Conservation (phyloP, 2,888 invertebrate species). For the Meiosimyza platycephala region DNA sequence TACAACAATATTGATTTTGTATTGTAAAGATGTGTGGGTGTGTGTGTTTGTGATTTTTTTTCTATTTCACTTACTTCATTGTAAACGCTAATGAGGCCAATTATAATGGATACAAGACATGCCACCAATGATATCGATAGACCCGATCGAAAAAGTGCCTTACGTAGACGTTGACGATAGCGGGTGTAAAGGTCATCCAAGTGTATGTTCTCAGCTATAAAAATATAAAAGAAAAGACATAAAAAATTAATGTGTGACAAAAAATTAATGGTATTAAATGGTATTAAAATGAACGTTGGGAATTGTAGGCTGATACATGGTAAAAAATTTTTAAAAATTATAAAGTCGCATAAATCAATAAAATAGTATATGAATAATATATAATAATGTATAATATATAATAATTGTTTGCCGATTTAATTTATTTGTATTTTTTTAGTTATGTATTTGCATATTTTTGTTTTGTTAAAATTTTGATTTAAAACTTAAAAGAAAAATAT, state of each 20-base stretch:
- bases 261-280: constrained; percentile 15
- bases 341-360: no score
- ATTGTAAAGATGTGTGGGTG: background rate
- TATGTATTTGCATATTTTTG: no score
- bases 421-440: no score
- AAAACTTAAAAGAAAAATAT: no score
- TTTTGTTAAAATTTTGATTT: no score
- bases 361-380: no score
- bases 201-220: constrained; percentile 66
- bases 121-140: constrained; percentile 63
- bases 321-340: no score
- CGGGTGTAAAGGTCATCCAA: constrained; percentile 67
- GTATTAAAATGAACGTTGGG: background rate
- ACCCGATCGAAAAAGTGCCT: constrained; percentile 66
- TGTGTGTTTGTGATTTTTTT: background rate
- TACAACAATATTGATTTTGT: background rate
- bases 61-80: constrained; percentile 56
- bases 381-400: no score
- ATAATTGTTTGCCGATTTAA: no score
- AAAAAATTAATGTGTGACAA: constrained; percentile 28
- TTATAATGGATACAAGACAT: constrained; percentile 64
- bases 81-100: constrained; percentile 56
- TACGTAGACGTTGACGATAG: constrained; percentile 67
- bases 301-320: no score
- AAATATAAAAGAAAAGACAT: constrained; percentile 36